These are phyloP conservation scores for Drosophila equinoxialis DNA, from an alignment of 1,140 invertebrate genomes.

Conservation along the genomic window DNA sequence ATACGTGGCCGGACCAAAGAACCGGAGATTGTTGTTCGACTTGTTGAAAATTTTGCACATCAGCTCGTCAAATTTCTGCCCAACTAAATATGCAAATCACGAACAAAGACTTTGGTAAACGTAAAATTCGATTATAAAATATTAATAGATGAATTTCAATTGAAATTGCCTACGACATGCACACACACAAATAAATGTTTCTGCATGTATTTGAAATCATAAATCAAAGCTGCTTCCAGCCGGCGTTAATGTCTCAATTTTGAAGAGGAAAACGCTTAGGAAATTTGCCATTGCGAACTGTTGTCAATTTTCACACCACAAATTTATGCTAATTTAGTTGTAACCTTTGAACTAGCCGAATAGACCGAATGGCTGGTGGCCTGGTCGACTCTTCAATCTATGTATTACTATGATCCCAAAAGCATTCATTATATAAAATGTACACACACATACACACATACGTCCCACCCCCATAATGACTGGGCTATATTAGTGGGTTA, in stretches of 20 bases:
- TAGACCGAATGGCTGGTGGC: background rate
- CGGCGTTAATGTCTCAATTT: slow-evolving; percentile 43
- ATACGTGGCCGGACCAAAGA: slow-evolving; percentile 15
- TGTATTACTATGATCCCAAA: slow-evolving; percentile 28
- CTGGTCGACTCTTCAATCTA: background rate
- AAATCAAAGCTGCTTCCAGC: slow-evolving; percentile 52
- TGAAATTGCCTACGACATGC: slow-evolving; percentile 40
- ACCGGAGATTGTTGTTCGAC: slow-evolving; percentile 23
- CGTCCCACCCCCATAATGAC: slow-evolving; percentile 14
- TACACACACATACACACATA: slow-evolving; percentile 23
- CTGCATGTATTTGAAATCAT: slow-evolving; percentile 16
- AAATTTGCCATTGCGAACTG: slow-evolving; percentile 19
- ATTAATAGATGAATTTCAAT: slow-evolving; percentile 77
- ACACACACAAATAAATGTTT: background rate
- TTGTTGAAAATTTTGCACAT: slow-evolving; percentile 4
- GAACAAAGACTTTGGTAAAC: slow-evolving; percentile 23
- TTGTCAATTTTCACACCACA: slow-evolving; percentile 66
- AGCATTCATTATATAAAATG: slow-evolving; percentile 24
- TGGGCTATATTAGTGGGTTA: slow-evolving; percentile 66
- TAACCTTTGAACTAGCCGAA: slow-evolving; percentile 57
- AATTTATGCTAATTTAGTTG: slow-evolving; percentile 70
- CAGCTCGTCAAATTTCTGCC: slow-evolving; percentile 34
- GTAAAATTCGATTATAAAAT: slow-evolving; percentile 73
- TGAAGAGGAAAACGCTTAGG: slow-evolving; percentile 4
- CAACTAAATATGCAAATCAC: slow-evolving; percentile 72